These are phyloP conservation scores for Naso thynnoides DNA, from an alignment of 2,797 vertebrate species.

Conservation along the genomic window DNA sequence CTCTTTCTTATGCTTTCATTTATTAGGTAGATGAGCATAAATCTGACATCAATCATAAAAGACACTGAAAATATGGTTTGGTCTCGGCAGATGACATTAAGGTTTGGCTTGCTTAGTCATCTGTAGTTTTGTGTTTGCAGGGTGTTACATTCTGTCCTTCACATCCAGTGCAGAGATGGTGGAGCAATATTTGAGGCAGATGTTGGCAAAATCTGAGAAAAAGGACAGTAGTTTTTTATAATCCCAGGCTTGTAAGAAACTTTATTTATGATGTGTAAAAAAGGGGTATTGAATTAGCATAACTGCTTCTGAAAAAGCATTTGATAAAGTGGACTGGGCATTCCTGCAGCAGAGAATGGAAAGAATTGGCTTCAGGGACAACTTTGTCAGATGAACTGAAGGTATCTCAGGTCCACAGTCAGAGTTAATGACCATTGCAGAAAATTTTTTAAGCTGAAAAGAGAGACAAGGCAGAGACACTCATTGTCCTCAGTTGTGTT, in stretches of 20 bases:
- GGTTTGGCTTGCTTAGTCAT: conserved; percentile 43
- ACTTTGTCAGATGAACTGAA: background rate
- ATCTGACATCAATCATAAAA: conserved; percentile 70
- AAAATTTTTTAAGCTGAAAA: background rate
- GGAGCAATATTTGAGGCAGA: conserved; percentile 28
- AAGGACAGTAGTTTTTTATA: conserved; percentile 31
- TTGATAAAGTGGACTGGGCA: background rate
- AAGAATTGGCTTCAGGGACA: background rate
- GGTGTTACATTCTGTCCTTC: conserved; percentile 29
- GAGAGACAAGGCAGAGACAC: background rate
- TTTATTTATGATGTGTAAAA: conserved; percentile 67
- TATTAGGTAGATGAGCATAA: conserved; percentile 77
- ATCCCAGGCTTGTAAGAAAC: conserved; percentile 36
- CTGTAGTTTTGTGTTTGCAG: conserved; percentile 27
- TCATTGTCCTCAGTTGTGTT: background rate
- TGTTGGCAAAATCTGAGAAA: conserved; percentile 42
- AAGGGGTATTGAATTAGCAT: conserved; percentile 50
- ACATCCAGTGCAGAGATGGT: conserved; percentile 11
- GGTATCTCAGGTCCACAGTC: background rate
- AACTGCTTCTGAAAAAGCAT: conserved; percentile 36
- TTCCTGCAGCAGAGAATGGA: background rate
- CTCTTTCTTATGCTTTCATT: conserved; percentile 78
- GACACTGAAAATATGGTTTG: conserved; percentile 61
- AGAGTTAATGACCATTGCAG: background rate
- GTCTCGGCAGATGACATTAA: conserved; percentile 41